phyloP scores from a whole-genome alignment of 2,797 vertebrate species.

The Acipenser ruthenus region DNA sequence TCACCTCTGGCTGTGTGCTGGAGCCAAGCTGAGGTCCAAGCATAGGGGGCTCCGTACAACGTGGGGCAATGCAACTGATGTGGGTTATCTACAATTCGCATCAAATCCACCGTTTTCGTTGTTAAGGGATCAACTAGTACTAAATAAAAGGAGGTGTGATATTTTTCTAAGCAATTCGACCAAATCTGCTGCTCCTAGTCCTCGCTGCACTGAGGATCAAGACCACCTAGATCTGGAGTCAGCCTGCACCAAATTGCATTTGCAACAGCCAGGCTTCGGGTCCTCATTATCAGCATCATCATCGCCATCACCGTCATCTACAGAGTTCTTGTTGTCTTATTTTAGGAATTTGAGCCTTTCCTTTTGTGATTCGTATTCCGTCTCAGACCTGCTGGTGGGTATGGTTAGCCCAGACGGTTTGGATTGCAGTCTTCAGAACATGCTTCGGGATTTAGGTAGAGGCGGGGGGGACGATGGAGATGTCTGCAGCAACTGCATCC shows the following conservation, averaged over 20 bases:
- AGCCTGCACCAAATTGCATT: conserved; percentile 42
- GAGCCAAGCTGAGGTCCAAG: conserved; percentile 50
- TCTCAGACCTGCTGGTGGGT: conserved; percentile 71
- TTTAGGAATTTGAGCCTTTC: conserved; percentile 74
- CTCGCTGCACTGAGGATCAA: conserved; percentile 36
- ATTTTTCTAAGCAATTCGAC: conserved; percentile 53
- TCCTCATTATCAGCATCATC: conserved; percentile 45
- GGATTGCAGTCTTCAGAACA: conserved; percentile 68
- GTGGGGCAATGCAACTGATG: conserved; percentile 30
- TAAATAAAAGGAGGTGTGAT: conserved; percentile 45
- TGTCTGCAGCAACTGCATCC: conserved; percentile 66
- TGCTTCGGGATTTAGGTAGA: conserved; percentile 56
- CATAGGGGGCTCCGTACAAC: conserved; percentile 27
- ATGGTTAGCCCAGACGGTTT: conserved; percentile 69
- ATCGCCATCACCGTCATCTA: conserved; percentile 55
- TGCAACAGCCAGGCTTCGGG: conserved; percentile 51
- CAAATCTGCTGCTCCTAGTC: conserved; percentile 43
- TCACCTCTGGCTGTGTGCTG: conserved; percentile 68
- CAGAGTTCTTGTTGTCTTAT: conserved; percentile 66
- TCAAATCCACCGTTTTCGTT: too few species aligned
- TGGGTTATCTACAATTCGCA: too few species aligned
- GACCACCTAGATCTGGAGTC: conserved; percentile 41
- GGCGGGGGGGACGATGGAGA: conserved; percentile 53
- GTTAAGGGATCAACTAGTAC: conserved; percentile 19
- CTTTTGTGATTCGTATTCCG: conserved; percentile 70